Evolutionary conservation across 2,113 vertebrate species (phyloP), one percentile per base, ranked within the genome.

Genomic region (Parotia lawesii): DNA sequence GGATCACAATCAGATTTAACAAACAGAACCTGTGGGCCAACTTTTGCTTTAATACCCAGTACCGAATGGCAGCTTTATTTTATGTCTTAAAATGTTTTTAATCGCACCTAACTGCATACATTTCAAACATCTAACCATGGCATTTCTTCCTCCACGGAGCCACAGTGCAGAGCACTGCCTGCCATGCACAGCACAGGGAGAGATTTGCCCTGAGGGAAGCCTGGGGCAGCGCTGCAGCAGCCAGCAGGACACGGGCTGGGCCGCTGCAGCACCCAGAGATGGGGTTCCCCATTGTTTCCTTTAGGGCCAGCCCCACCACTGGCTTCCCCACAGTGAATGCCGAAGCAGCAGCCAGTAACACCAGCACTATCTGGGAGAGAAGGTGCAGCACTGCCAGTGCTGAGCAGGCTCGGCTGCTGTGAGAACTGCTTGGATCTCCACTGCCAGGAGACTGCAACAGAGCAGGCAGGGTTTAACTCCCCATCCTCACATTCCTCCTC

Each of bases 71-170:
- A 89, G 28, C n/a, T 76, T 70, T 72, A 64, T 51, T 37, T 76
- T 60, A 44, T 14, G 12, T 38, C 35, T 47, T 47, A 40, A 27
- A 9, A 28, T 54, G 27, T 16, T 72, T 81, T 54, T 17, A 64
- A 33, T 10, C 21, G 6, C 62, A 40, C 24, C 18, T 66, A 57
- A 48, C 17, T 21, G 21, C 21, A 6, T 5, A 10, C 3, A 25
- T 33, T 17, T 58, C 38, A 31, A 42, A 24, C 13, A 40, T 6
- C 10, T 33, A 17, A n/a, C 23, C 13, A 2, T 21, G 35, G 23
- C 2, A 14, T 1, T 44, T 50, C 23, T 18, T 4, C 15, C 51
- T 4, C 14, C 22, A 1, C 1, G 12, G 23, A 56, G 37, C n/a
- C 0, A 0, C 24, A 47, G n/a, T 37, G 11, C 70, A 54, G 54